A percentile compares a stretch with the other conserved stretches of the same genome.
phyloP scores from a whole-genome alignment of 2,113 vertebrate genomes.

The Boulengeromyrus knoepffleri region DNA sequence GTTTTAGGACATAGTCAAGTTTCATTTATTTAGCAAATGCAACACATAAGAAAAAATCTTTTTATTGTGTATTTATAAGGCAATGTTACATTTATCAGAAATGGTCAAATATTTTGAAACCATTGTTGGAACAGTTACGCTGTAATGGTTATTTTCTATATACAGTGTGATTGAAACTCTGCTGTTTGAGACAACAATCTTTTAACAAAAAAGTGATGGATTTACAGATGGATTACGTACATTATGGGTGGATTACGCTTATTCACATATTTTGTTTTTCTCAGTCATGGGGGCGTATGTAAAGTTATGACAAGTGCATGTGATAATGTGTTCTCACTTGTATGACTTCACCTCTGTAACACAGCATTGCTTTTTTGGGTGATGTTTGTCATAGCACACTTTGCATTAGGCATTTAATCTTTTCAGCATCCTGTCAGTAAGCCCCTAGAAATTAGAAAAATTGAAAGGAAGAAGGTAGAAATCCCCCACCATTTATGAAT shows the following conservation, averaged over 20 bases:
- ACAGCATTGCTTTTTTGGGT: background rate
- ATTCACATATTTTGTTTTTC: background rate
- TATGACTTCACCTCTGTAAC: background rate
- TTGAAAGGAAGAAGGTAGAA: background rate
- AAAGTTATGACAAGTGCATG: background rate
- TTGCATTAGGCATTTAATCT: background rate
- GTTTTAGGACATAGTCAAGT: background rate
- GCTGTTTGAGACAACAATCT: background rate
- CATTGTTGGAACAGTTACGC: background rate
- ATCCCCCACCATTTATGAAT: background rate
- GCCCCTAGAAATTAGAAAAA: background rate
- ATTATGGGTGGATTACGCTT: background rate
- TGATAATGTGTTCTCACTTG: background rate
- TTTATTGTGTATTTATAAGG: background rate
- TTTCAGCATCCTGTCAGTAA: background rate
- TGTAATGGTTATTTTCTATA: background rate
- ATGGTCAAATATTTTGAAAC: background rate
- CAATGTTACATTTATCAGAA: background rate
- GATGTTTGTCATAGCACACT: background rate
- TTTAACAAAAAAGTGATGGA: background rate
- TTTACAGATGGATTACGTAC: background rate
- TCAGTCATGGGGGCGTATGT: background rate
- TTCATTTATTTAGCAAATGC: background rate
- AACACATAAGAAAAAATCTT: background rate
- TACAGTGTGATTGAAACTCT: background rate